Percentiles rank a stretch among this genome's conserved stretches.
Conservation (phyloP, 2,113 vertebrate genomes). For the Myiopsitta monachus region DNA sequence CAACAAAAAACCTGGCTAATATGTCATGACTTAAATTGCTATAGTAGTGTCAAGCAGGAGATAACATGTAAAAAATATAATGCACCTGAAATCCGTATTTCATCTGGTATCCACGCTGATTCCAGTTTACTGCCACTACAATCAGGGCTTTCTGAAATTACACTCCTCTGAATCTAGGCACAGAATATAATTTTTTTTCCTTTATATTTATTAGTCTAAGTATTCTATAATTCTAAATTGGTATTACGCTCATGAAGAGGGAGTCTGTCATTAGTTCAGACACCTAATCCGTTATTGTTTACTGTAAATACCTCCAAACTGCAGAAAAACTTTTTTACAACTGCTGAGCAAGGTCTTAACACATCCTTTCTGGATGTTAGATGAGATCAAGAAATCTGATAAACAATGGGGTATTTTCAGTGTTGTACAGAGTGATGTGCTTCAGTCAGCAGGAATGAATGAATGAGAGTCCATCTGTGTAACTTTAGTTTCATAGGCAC, state of each 20-base stretch:
- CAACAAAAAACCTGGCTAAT: neutral
- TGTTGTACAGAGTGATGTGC: neutral
- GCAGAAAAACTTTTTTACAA: neutral
- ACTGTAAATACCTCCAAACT: neutral
- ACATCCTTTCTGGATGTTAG: neutral
- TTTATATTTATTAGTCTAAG: neutral
- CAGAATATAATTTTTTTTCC: neutral
- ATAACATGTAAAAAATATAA: neutral
- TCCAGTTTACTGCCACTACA: neutral
- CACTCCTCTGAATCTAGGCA: neutral
- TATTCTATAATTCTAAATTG: neutral
- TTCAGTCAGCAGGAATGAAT: neutral
- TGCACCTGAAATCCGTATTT: neutral
- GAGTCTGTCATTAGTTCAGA: neutral
- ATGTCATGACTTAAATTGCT: neutral
- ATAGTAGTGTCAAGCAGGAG: neutral
- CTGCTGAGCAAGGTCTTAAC: neutral
- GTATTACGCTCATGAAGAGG: neutral
- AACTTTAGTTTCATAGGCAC: neutral
- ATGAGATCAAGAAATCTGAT: neutral
- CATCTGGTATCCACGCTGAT: neutral
- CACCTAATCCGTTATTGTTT: neutral
- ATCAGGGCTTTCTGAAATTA: neutral
- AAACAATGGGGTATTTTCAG: neutral
- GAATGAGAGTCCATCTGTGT: neutral